Base-by-base conservation (phyloP, 2,113 vertebrate species). In the Acrocephalus kingi region DNA sequence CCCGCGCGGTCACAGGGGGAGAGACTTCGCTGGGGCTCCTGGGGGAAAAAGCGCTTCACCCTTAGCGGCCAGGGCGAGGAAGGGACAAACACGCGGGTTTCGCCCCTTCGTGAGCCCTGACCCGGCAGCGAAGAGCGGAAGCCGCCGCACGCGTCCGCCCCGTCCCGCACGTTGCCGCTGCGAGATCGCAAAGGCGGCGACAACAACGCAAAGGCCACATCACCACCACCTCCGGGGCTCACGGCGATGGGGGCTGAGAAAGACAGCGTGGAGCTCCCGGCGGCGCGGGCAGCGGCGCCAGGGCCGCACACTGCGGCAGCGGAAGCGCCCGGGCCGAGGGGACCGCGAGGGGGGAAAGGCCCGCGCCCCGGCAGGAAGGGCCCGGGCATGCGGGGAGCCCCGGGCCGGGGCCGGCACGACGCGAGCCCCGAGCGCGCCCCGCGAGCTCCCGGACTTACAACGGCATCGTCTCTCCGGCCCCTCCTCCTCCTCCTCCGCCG, bases 401-500 rank as follows among this genome's bases (percentile, higher is more conserved):
- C 18, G 39, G n/a, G 43, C 54, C 48, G 33, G 9, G 41, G 7
- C 30, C 33, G 6, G 39, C 43, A 30, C 25, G n/a, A 27, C 33
- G 9, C 61, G 17, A 61, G 62, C 78, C 52, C 55, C 4, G 4
- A 10, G 78, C 43, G 21, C 59, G 15, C 31, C 33, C 63, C 11
- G 27, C 81, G 55, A 87, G 94, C 88, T 61, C 56, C 62, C 59
- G 72, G 49, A 98, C 98, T 98, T 96, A 98, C 98, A 98, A 98
- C 98, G 98, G 98, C 98, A 98, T 98, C 97, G 98, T 98, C 97
- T 98, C 98, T 97, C 84, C 96, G 76, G 96, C 98, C 97, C 95
- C 95, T 90, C 78, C 93, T 95, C 78, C 94, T 95, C 95, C 91
- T 77, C 95, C 95, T 13, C 93, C 97, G 79, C 83, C 97, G 76